Conservation (phyloP, 2,797 vertebrate species). For the Heliangelus exortis region DNA sequence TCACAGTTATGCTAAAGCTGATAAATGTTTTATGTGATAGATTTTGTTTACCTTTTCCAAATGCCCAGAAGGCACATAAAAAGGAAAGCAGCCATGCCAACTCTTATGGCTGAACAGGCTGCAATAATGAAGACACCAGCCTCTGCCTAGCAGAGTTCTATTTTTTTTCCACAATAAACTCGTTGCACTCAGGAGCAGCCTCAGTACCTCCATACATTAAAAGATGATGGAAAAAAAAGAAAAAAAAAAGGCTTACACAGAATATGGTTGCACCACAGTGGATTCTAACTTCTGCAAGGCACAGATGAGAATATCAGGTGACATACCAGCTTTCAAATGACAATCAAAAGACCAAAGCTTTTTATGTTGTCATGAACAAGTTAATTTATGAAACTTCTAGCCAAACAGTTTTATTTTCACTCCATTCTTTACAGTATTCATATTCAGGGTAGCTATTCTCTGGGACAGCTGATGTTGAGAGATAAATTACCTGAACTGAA, state of each 20-base stretch:
- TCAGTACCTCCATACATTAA: slow-evolving; percentile 51
- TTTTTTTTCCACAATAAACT: slow-evolving; percentile 75
- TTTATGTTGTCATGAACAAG: background rate
- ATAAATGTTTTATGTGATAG: slow-evolving; percentile 78
- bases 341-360: background rate
- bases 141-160: slow-evolving; percentile 80
- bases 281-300: slow-evolving; percentile 35
- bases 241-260: background rate
- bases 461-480: background rate
- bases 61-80: background rate
- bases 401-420: background rate
- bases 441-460: background rate
- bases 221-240: background rate
- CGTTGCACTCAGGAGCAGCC: slow-evolving; percentile 76
- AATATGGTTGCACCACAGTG: accelerated
- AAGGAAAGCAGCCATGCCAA: background rate
- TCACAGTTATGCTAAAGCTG: slow-evolving; percentile 68
- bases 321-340: background rate
- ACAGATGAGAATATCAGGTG: slow-evolving; percentile 69
- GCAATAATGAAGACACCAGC: slow-evolving; percentile 59
- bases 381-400: background rate
- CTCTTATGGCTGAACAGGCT: slow-evolving; percentile 70
- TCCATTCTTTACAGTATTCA: background rate
- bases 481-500: background rate
- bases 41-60: background rate